Conservation (phyloP, 2,113 vertebrate species). For the Phyllostomus hastatus region DNA sequence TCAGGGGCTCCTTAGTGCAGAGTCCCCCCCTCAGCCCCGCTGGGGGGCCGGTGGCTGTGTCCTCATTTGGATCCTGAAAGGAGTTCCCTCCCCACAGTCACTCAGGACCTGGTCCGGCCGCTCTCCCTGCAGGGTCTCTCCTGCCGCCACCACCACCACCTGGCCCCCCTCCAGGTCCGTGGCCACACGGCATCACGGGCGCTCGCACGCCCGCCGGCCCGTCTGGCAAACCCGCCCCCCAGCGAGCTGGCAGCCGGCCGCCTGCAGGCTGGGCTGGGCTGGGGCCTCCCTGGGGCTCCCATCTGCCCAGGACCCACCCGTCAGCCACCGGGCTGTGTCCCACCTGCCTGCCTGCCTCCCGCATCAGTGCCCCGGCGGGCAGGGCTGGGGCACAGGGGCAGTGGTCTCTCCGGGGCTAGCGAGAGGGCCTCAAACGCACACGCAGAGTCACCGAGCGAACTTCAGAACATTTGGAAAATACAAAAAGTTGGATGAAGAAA, state of each 20-base stretch:
- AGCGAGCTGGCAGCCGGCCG: not conserved
- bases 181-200: not conserved
- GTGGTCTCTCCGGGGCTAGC: accelerated
- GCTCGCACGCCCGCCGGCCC: not conserved
- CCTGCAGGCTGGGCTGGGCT: not conserved
- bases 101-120: not conserved
- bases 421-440: not conserved
- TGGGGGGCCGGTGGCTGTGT: not conserved
- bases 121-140: too few relatives aligned
- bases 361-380: not conserved
- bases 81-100: accelerated
- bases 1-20: not conserved
- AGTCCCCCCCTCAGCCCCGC: too few relatives aligned
- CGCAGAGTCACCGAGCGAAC: accelerated
- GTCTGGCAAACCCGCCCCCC: not conserved
- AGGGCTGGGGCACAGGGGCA: not conserved
- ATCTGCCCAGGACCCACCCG: not conserved
- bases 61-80: not conserved
- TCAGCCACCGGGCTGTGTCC: not conserved
- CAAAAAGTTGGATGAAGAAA: not conserved
- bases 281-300: not conserved
- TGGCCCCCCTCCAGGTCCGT: not conserved
- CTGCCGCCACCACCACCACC: not conserved
- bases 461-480: not conserved
- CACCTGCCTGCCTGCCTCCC: too few relatives aligned